A percentile compares a stretch with the other conserved stretches of the same genome.
Conservation (phyloP, 2,113 vertebrate species). For the Forbesichthys agassizii region DNA sequence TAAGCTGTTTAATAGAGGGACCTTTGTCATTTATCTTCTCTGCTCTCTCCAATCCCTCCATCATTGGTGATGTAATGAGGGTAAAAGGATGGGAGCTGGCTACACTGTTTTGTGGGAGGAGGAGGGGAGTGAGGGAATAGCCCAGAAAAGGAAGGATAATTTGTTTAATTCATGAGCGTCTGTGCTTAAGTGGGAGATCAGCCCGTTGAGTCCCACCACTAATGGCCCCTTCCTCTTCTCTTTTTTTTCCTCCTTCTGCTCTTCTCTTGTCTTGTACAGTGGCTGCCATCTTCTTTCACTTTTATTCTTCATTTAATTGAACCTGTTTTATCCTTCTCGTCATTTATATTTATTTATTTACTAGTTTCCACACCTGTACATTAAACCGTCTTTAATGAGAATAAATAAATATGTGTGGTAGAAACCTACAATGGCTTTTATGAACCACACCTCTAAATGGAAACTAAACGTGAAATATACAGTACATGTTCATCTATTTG, state of each 20-base stretch:
- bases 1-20: conserved; percentile 61
- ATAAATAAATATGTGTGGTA: no score
- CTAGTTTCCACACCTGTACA: conserved; percentile 26
- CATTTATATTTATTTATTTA: background rate
- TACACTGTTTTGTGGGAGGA: conserved; percentile 41
- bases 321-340: conserved; percentile 16
- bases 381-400: no score
- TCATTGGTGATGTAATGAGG: conserved; percentile 54
- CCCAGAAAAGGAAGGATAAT: conserved; percentile 72
- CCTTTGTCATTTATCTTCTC: conserved; percentile 38
- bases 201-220: conserved; percentile 59
- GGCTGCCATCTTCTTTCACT: conserved; percentile 39
- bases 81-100: conserved; percentile 38
- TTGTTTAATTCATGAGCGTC: conserved; percentile 77
- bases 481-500: conserved; percentile 19
- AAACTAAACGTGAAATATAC: no score
- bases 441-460: no score
- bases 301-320: conserved; percentile 16
- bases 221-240: conserved; percentile 47
- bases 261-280: conserved; percentile 36
- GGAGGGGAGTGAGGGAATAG: conserved; percentile 54
- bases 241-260: conserved; percentile 3
- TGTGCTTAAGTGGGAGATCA: conserved; percentile 71
- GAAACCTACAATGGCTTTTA: no score
- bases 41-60: conserved; percentile 33